Percentiles rank a stretch among this genome's conserved stretches.
These are phyloP conservation scores for Cyanoramphus novaezelandiae DNA, from an alignment of 2,113 vertebrate genomes.

Conservation along the genomic window DNA sequence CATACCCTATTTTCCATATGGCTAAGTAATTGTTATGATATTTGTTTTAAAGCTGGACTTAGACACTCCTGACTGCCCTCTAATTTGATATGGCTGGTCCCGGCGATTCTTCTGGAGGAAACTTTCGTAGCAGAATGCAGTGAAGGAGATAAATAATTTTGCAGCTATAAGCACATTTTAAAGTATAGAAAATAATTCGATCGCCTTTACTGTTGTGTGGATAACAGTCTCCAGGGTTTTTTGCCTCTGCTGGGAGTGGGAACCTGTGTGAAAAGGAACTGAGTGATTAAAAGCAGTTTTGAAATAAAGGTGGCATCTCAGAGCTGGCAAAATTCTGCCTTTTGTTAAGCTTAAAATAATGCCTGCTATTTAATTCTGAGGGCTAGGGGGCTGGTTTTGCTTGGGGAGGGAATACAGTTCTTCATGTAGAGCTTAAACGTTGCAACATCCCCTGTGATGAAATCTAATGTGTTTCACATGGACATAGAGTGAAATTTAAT, in stretches of 20 bases:
- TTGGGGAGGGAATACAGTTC: not conserved
- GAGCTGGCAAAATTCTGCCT: slow-evolving; percentile 32
- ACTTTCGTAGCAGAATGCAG: slow-evolving; percentile 70
- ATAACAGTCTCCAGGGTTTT: slow-evolving; percentile 55
- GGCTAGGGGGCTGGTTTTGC: not conserved
- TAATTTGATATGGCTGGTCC: slow-evolving; percentile 77
- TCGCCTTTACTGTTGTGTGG: slow-evolving; percentile 7
- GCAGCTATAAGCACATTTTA: slow-evolving; percentile 64
- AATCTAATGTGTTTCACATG: not conserved
- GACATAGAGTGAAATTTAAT: not conserved
- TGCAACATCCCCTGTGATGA: not conserved
- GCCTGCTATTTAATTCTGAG: not conserved
- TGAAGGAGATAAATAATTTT: slow-evolving; percentile 78
- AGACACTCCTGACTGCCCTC: slow-evolving; percentile 76
- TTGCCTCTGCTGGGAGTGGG: slow-evolving; percentile 41
- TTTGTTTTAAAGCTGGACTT: slow-evolving; percentile 81
- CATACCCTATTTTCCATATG: slow-evolving; percentile 76
- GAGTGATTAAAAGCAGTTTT: slow-evolving; percentile 46
- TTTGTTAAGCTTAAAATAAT: slow-evolving; percentile 12
- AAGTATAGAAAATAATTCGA: slow-evolving; percentile 65
- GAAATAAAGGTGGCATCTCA: slow-evolving; percentile 21
- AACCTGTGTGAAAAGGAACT: slow-evolving; percentile 43
- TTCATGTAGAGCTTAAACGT: not conserved
- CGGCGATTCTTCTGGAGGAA: slow-evolving; percentile 72
- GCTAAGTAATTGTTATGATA: slow-evolving; percentile 78